phyloP scores from a whole-genome alignment of 1,140 invertebrate genomes.

The Trichomalopsis sarcophagae region DNA sequence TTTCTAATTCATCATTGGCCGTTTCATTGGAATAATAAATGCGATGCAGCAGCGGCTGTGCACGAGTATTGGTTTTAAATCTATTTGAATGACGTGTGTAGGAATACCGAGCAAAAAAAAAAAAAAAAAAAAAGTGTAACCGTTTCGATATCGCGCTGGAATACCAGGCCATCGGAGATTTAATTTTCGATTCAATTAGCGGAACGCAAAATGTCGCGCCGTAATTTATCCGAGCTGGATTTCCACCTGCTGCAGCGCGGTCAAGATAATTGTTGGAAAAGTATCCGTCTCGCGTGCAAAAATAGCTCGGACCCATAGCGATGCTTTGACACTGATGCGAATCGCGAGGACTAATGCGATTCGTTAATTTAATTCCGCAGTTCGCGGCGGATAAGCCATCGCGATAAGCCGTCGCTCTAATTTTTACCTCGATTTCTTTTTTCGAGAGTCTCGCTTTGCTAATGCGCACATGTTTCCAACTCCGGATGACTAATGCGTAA shows the following conservation, averaged over 20 bases:
- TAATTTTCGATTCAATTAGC: conserved; percentile 3
- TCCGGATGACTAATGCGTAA: conserved; percentile 8
- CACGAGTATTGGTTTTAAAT: not conserved
- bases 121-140: not conserved
- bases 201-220: not conserved
- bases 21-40: not conserved
- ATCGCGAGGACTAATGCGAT: not conserved
- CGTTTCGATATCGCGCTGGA: not conserved
- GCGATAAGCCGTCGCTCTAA: conserved; percentile 1
- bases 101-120: not conserved
- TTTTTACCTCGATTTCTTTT: not conserved
- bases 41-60: not conserved
- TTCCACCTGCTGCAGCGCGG: not conserved
- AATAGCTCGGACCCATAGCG: too few species aligned
- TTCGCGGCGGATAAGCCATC: not conserved
- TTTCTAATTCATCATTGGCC: conserved; percentile 7
- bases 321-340: conserved; percentile 2
- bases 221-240: not conserved
- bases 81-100: not conserved
- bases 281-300: too few species aligned
- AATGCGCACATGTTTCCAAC: conserved; percentile 3
- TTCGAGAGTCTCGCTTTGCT: not conserved
- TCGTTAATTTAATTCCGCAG: conserved; percentile 26
- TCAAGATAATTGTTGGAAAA: too few species aligned
- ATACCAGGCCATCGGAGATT: conserved; percentile 17